Evolutionary conservation across 1,140 invertebrate species (phyloP).

Genomic region (Papilio machaon): DNA sequence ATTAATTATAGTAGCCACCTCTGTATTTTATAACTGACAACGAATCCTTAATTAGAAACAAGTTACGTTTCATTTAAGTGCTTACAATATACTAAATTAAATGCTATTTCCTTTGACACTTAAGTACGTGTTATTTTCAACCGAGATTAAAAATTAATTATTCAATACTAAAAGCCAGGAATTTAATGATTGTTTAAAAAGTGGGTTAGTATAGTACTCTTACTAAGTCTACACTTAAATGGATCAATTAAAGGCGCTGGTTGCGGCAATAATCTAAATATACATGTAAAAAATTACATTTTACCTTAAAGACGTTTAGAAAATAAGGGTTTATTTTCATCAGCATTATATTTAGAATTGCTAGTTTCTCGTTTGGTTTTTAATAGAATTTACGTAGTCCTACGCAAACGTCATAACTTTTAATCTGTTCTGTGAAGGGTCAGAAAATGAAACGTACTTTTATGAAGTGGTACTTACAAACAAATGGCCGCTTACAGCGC

Average conservation of each 20-base stretch:
- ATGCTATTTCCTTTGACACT: no score
- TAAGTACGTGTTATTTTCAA: no score
- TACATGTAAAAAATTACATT: no score
- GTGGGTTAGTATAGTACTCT: background rate
- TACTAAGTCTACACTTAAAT: background rate
- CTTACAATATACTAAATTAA: no score
- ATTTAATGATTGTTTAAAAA: no score
- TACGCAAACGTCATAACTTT: slow-evolving; percentile 11
- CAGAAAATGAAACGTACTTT: slow-evolving; percentile 27
- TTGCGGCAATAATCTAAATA: no score
- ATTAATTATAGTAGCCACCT: background rate
- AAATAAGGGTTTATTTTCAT: background rate
- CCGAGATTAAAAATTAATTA: background rate
- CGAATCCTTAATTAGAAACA: background rate
- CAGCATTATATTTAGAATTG: background rate
- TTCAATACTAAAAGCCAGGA: background rate
- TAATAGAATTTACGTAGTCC: background rate
- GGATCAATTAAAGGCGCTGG: no score
- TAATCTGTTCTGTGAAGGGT: slow-evolving; percentile 10
- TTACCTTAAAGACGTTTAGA: no score
- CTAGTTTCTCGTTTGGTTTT: slow-evolving; percentile 1
- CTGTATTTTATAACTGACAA: background rate
- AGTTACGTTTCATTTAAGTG: background rate
- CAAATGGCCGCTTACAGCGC: slow-evolving; percentile 18
- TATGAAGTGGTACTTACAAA: slow-evolving; percentile 31